These are phyloP conservation scores for Tenthredo distinguenda DNA, from an alignment of 2,888 invertebrate species.

Conservation along the genomic window DNA sequence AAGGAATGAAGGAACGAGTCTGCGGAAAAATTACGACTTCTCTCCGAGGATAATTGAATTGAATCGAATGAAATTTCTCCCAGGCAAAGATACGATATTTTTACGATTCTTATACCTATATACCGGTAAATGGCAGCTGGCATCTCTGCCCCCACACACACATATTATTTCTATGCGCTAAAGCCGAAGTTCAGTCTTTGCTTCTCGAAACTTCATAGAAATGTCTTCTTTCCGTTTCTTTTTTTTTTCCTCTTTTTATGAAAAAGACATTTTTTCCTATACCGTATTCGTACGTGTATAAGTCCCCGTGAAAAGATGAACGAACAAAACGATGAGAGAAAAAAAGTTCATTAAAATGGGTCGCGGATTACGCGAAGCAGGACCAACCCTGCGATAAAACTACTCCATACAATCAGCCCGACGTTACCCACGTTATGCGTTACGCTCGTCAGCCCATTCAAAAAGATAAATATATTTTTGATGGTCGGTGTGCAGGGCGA, in stretches of 20 bases:
- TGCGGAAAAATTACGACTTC: conserved; percentile 39
- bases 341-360: not conserved
- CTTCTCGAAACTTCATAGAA: not conserved
- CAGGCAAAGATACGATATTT: conserved; percentile 34
- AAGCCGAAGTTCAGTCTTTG: not conserved
- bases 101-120: conserved; percentile 21
- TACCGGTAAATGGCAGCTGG: not conserved
- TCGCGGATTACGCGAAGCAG: not conserved
- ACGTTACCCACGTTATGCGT: not conserved
- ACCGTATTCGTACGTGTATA: not conserved
- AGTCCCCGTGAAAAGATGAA: not conserved
- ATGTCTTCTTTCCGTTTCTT: not conserved
- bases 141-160: not conserved
- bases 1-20: not conserved
- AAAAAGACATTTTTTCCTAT: not conserved
- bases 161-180: not conserved
- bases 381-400: not conserved
- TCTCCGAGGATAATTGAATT: conserved; percentile 36
- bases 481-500: conserved; percentile 17
- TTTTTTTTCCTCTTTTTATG: not conserved
- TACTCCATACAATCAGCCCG: not conserved
- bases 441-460: not conserved
- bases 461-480: conserved; percentile 32
- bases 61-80: conserved; percentile 25
- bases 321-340: not conserved